Evolutionary conservation across 2,888 invertebrate genomes (phyloP).

Genomic region (Charanyca ferruginea): DNA sequence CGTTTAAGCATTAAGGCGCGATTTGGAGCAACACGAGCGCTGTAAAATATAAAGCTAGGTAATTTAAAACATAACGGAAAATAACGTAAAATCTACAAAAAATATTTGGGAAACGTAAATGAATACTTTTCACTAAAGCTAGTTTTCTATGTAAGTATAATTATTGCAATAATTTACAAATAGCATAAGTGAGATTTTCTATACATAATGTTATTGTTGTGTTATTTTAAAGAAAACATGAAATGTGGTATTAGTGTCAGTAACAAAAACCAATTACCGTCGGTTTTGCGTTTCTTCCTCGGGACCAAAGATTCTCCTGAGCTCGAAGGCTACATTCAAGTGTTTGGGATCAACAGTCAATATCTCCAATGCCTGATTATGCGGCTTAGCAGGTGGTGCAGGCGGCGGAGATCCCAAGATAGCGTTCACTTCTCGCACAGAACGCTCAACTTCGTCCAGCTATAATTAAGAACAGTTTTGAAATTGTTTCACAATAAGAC

Average conservation of each 20-base stretch:
- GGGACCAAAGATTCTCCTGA: constrained; percentile 70
- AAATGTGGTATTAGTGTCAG: background rate
- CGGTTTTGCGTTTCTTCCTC: constrained; percentile 56
- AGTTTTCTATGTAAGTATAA: too few relatives aligned
- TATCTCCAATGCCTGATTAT: constrained; percentile 4
- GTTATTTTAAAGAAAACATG: background rate
- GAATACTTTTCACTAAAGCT: too few relatives aligned
- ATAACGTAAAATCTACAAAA: background rate
- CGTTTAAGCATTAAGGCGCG: constrained; percentile 47
- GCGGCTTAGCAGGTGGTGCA: constrained; percentile 9
- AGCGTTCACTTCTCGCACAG: constrained; percentile 76
- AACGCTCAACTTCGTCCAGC: constrained; percentile 79
- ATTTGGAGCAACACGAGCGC: constrained; percentile 17
- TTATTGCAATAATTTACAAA: too few relatives aligned
- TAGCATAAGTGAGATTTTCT: too few relatives aligned
- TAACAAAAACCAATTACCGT: constrained; percentile 34
- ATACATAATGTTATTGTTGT: background rate
- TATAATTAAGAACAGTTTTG: constrained; percentile 53
- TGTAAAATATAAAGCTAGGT: constrained; percentile 20
- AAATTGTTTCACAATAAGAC: too few relatives aligned
- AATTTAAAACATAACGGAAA: background rate
- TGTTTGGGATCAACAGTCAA: constrained; percentile 64
- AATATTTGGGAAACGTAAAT: background rate
- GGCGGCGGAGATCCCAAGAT: constrained; percentile 72
- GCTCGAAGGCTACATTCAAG: constrained; percentile 71